Evolutionary conservation across 2,888 invertebrate species (phyloP).

Genomic region (Timandra comae): DNA sequence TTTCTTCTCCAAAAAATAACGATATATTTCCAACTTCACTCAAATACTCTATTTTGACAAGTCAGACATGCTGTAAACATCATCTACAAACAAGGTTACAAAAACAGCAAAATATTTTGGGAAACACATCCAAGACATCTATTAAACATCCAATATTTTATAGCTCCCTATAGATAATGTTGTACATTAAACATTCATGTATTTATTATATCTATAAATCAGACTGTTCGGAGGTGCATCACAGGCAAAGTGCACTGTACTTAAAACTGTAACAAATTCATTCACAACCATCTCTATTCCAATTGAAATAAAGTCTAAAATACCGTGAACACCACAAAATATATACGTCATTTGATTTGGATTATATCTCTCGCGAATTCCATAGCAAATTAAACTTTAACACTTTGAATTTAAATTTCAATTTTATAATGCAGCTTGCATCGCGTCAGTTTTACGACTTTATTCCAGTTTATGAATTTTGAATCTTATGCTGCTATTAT

Average conservation of each 20-base stretch:
- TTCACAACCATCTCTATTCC: conserved; percentile 21
- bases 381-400: conserved; percentile 48
- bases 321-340: neutral
- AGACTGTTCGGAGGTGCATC: conserved; percentile 68
- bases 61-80: too few relatives aligned
- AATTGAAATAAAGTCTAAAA: conserved; percentile 8
- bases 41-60: too few relatives aligned
- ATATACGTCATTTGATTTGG: conserved; percentile 26
- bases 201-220: conserved; percentile 74
- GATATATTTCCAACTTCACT: too few relatives aligned
- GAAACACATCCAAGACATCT: conserved; percentile 7
- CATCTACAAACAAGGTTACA: too few relatives aligned
- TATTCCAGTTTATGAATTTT: conserved; percentile 19
- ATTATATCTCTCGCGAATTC: conserved; percentile 21
- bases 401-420: conserved; percentile 36
- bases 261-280: conserved; percentile 29
- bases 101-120: conserved; percentile 5
- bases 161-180: conserved; percentile 58
- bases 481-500: conserved; percentile 4
- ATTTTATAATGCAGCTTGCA: conserved; percentile 31
- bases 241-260: conserved; percentile 68
- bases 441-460: conserved; percentile 42
- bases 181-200: conserved; percentile 68
- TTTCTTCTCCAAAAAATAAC: too few relatives aligned
- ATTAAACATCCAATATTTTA: conserved; percentile 22